Conservation (phyloP, 2,113 vertebrate genomes). For the Chunga burmeisteri region DNA sequence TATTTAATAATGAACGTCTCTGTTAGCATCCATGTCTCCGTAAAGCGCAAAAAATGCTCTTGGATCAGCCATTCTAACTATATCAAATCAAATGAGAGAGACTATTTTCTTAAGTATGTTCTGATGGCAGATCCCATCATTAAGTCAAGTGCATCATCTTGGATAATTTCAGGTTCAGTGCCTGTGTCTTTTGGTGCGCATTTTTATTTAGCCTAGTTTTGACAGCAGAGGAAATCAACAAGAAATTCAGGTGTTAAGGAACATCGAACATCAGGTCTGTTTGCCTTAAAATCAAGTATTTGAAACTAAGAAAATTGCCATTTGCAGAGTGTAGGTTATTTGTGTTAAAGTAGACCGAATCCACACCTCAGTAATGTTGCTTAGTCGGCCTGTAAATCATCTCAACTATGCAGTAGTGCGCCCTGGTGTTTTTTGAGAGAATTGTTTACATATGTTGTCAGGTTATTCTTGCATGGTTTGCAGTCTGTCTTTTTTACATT, state of each 20-base stretch:
- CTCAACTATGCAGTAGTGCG: background rate
- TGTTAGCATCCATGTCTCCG: background rate
- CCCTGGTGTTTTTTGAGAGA: slow-evolving; percentile 14
- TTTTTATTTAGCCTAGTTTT: background rate
- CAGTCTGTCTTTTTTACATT: background rate
- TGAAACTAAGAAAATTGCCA: fast-evolving
- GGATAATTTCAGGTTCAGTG: background rate
- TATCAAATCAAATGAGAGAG: background rate
- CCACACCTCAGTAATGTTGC: background rate
- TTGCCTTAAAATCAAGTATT: background rate
- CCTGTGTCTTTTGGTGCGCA: background rate
- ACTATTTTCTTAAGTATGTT: background rate
- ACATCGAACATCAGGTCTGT: background rate
- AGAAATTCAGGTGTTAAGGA: background rate
- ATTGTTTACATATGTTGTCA: background rate
- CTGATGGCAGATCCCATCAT: background rate
- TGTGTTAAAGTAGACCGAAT: background rate
- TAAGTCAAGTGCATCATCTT: background rate
- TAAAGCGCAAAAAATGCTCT: background rate
- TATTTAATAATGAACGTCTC: background rate
- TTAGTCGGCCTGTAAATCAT: background rate
- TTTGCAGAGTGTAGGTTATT: background rate
- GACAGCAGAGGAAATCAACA: background rate
- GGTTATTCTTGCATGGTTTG: background rate
- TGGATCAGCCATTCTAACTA: background rate